Percentiles rank a stretch among this genome's conserved stretches.
These are phyloP conservation scores for Parnassius mnemosyne DNA, from an alignment of 2,888 invertebrate genomes.

Conservation along the genomic window DNA sequence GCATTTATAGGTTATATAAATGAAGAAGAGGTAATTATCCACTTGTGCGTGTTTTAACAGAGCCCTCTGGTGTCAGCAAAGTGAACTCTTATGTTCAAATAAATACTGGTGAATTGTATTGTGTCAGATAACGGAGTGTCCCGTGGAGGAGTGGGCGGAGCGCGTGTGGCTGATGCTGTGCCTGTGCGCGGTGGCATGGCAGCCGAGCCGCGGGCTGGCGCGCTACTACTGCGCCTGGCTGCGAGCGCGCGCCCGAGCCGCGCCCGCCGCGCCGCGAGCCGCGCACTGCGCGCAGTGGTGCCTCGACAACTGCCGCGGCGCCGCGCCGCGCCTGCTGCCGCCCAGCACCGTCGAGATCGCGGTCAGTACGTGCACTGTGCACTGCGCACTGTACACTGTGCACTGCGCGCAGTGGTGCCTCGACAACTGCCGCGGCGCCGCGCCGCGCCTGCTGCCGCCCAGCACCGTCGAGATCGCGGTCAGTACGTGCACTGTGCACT, in stretches of 20 bases:
- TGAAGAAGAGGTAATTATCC: too few relatives aligned
- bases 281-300: conserved; percentile 97
- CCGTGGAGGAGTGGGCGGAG: conserved; percentile 90
- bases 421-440: conserved; percentile 94
- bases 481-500: conserved; percentile 55
- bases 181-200: conserved; percentile 94
- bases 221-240: conserved; percentile 86
- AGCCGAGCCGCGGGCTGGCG: conserved; percentile 90
- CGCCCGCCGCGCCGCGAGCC: conserved; percentile 49
- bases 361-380: conserved; percentile 74
- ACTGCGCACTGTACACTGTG: conserved; percentile 54
- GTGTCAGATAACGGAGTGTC: conserved; percentile 88
- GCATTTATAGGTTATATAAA: too few relatives aligned
- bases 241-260: conserved; percentile 51
- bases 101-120: neutral
- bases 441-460: conserved; percentile 91
- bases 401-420: conserved; percentile 97
- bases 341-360: conserved; percentile 97
- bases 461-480: conserved; percentile 96
- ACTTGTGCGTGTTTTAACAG: too few relatives aligned
- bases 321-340: conserved; percentile 90
- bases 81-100: too few relatives aligned
- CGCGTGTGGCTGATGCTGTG: conserved; percentile 94
- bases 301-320: conserved; percentile 94
- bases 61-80: too few relatives aligned